These are phyloP conservation scores for Drosophila rufa DNA, from an alignment of 1,140 invertebrate genomes.

Conservation along the genomic window DNA sequence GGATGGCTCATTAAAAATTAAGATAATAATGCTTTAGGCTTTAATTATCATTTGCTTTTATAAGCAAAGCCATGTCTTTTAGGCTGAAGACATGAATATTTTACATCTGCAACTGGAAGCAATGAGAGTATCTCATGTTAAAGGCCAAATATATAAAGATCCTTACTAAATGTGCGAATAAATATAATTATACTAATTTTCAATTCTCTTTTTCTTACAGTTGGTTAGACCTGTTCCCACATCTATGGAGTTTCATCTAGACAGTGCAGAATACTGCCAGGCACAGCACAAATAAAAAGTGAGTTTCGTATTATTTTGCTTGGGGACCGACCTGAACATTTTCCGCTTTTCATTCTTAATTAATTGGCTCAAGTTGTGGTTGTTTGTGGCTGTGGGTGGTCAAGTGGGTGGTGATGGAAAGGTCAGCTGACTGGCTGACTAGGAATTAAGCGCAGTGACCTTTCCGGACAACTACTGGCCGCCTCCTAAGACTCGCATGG, in stretches of 20 bases:
- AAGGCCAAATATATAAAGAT: not conserved
- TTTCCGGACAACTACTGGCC: conserved; percentile 17
- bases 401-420: conserved; percentile 18
- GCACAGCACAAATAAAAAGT: conserved; percentile 96
- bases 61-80: not conserved
- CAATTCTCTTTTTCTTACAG: conserved; percentile 52
- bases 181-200: not conserved
- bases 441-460: conserved; percentile 28
- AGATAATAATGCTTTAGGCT: conserved; percentile 1
- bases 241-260: conserved; percentile 99
- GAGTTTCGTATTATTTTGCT: conserved; percentile 24
- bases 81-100: not conserved
- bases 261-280: conserved; percentile 98
- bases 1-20: not conserved
- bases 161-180: not conserved
- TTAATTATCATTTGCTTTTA: not conserved
- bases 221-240: conserved; percentile 88
- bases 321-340: not conserved
- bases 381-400: not conserved
- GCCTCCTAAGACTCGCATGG: conserved; percentile 4
- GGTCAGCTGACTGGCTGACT: conserved; percentile 27
- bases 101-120: not conserved
- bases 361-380: conserved; percentile 35
- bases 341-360: conserved; percentile 11
- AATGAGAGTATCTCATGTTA: not conserved